A percentile compares a stretch with the other conserved stretches of the same genome.
These are phyloP conservation scores for Sesia bembeciformis DNA, from an alignment of 2,888 invertebrate species.

Conservation along the genomic window DNA sequence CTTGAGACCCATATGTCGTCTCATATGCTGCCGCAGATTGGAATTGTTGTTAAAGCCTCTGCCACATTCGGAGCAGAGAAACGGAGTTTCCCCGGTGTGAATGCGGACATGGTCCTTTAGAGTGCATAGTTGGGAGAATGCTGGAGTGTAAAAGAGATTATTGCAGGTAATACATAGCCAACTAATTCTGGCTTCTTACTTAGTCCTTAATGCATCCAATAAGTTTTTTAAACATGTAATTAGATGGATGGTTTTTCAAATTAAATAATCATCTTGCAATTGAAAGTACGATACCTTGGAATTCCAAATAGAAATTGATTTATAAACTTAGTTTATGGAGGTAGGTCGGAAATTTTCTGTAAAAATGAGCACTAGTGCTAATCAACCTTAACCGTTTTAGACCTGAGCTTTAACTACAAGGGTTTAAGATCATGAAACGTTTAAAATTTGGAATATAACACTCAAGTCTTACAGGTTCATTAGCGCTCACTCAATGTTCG, in stretches of 20 bases:
- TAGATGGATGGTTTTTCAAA: no score
- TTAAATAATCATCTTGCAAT: no score
- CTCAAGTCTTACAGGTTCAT: no score
- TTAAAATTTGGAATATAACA: no score
- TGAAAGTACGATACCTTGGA: not conserved
- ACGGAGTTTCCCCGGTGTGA: conserved; percentile 72
- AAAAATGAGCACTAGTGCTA: no score
- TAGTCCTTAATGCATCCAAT: not conserved
- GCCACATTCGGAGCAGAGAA: conserved; percentile 71
- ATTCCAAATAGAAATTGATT: no score
- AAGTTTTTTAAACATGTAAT: not conserved
- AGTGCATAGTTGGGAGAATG: conserved; percentile 67
- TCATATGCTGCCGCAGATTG: conserved; percentile 73
- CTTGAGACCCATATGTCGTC: conserved; percentile 70
- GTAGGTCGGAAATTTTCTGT: no score
- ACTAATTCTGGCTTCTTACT: not conserved
- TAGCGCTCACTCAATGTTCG: no score
- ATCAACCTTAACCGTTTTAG: no score
- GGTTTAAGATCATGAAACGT: no score
- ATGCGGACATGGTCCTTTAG: conserved; percentile 71
- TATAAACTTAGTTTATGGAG: no score
- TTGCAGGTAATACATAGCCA: not conserved
- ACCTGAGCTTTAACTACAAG: no score
- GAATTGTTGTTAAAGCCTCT: conserved; percentile 71
- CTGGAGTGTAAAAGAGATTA: conserved; percentile 25